phyloP scores from a whole-genome alignment of 1,140 invertebrate genomes.

The Drosophila miranda region DNA sequence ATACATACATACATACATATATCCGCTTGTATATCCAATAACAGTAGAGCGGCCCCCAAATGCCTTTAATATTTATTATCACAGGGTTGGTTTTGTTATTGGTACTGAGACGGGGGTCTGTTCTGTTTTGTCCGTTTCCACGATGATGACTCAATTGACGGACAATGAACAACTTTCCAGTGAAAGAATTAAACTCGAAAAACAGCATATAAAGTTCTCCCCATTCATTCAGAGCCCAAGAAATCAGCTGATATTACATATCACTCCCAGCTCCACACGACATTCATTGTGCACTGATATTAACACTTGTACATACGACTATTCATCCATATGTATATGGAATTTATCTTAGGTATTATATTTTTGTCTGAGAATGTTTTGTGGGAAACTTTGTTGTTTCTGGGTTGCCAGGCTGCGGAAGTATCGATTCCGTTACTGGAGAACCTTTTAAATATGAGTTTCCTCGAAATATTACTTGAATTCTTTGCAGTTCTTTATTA shows the following conservation, averaged over 20 bases:
- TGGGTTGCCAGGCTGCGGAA: not conserved
- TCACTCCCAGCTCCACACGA: conserved; percentile 20
- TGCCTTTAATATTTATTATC: conserved; percentile 52
- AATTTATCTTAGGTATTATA: conserved; percentile 8
- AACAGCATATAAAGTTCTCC: conserved; percentile 60
- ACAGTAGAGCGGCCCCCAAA: conserved; percentile 33
- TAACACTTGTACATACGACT: not conserved
- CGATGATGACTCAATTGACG: conserved; percentile 72
- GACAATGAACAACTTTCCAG: conserved; percentile 70
- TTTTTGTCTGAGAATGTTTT: conserved; percentile 59
- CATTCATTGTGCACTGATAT: conserved; percentile 36
- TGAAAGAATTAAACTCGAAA: conserved; percentile 64
- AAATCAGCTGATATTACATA: conserved; percentile 72
- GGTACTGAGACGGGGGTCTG: conserved; percentile 8
- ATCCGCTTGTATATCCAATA: conserved; percentile 72
- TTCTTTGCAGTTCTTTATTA: not conserved
- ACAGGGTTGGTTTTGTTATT: conserved; percentile 9
- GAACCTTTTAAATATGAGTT: too few species aligned
- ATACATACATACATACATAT: too few species aligned
- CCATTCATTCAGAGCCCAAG: conserved; percentile 58
- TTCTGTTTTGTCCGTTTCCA: not conserved
- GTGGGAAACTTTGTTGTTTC: conserved; percentile 59
- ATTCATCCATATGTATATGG: not conserved
- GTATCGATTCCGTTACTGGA: too few species aligned
- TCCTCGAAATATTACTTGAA: too few species aligned